Percentiles rank a stretch among this genome's conserved stretches.
These are phyloP conservation scores for Argynnis bischoffii DNA, from an alignment of 2,888 invertebrate species.

Conservation along the genomic window DNA sequence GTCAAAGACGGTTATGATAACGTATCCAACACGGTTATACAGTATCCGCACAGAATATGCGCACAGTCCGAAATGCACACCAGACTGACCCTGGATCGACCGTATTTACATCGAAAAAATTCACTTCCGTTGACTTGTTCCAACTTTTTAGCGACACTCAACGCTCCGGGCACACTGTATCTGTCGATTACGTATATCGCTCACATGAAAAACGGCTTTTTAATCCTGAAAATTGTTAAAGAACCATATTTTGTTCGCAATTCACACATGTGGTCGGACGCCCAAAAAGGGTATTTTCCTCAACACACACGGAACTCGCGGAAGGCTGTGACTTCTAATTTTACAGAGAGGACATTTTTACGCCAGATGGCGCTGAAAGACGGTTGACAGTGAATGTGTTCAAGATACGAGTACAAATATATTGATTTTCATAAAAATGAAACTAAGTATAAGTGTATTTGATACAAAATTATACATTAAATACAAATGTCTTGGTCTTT, in stretches of 20 bases:
- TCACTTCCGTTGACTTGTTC: conserved; percentile 75
- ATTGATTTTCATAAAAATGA: conserved; percentile 2
- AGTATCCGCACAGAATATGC: conserved; percentile 62
- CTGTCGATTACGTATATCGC: conserved; percentile 59
- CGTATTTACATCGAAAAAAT: conserved; percentile 81
- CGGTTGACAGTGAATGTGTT: conserved; percentile 55
- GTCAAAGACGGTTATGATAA: conserved; percentile 52
- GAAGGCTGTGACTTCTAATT: conserved; percentile 81
- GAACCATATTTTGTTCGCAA: conserved; percentile 80
- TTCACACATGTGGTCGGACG: conserved; percentile 86
- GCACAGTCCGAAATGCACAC: conserved; percentile 71
- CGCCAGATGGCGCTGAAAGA: conserved; percentile 70
- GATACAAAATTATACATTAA: not conserved
- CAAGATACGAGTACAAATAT: conserved; percentile 44
- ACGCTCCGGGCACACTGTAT: conserved; percentile 63
- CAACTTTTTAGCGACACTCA: conserved; percentile 67
- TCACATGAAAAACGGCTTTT: conserved; percentile 62
- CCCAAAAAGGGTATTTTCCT: conserved; percentile 86
- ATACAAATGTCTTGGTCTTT: not conserved
- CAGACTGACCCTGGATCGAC: conserved; percentile 76
- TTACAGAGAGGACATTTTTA: conserved; percentile 65
- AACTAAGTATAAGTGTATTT: not conserved
- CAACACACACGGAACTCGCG: conserved; percentile 81
- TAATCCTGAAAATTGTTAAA: conserved; percentile 68
- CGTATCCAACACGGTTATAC: conserved; percentile 51